Evolutionary conservation across 2,797 vertebrate species (phyloP).

Genomic region (Channallabes apus): DNA sequence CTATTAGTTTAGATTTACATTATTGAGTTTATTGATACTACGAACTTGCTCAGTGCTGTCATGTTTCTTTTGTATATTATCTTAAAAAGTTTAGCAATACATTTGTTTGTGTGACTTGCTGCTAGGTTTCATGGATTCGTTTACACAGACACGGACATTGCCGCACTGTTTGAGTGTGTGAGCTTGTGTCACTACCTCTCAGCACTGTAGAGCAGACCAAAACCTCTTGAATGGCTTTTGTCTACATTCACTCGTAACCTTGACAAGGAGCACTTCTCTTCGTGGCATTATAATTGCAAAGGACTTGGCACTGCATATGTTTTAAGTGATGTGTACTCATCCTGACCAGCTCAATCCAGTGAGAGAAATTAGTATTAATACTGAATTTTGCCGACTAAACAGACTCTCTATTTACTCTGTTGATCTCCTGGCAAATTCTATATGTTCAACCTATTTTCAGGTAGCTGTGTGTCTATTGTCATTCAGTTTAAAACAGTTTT

Average conservation of each 20-base stretch:
- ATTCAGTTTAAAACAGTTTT: background rate
- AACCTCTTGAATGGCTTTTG: slow-evolving; percentile 67
- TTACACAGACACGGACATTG: background rate
- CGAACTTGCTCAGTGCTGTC: background rate
- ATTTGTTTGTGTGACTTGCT: background rate
- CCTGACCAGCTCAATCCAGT: slow-evolving; percentile 50
- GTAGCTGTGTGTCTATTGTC: background rate
- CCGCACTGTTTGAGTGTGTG: slow-evolving; percentile 4
- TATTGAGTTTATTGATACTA: background rate
- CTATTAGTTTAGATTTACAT: no score
- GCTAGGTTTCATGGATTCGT: slow-evolving; percentile 16
- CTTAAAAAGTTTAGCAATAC: background rate
- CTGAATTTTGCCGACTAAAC: background rate
- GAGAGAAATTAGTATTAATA: slow-evolving; percentile 49
- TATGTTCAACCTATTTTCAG: no score
- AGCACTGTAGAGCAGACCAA: background rate
- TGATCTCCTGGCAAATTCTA: no score
- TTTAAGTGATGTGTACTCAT: slow-evolving; percentile 49
- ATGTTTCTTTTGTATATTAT: background rate
- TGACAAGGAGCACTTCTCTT: slow-evolving; percentile 59
- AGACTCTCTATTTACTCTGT: background rate
- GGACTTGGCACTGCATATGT: slow-evolving; percentile 53
- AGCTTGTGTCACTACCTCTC: slow-evolving; percentile 3
- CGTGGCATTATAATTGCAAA: slow-evolving; percentile 61
- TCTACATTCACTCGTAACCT: slow-evolving; percentile 56